Conservation (phyloP, 2,797 vertebrate species). For the Luscinia luscinia region DNA sequence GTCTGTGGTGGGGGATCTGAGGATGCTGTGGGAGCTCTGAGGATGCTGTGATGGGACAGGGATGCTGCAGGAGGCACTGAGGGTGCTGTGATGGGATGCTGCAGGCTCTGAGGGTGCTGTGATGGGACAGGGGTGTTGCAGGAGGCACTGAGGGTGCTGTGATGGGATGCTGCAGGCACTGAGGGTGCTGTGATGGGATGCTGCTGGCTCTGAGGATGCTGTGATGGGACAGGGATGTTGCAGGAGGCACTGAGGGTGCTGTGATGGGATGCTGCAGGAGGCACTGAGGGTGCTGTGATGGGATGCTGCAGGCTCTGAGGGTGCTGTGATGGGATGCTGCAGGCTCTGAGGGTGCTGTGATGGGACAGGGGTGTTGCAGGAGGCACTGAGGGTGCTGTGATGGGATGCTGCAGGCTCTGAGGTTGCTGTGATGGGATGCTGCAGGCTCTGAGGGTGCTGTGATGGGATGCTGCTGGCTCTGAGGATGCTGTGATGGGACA, state of each 20-base stretch:
- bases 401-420: neutral
- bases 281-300: neutral
- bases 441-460: neutral
- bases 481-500: too few species aligned
- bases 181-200: neutral
- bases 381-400: neutral
- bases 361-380: too few species aligned
- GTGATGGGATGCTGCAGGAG: too few species aligned
- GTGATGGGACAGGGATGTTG: too few species aligned
- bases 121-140: neutral
- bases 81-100: neutral
- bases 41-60: neutral
- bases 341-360: too few species aligned
- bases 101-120: too few species aligned
- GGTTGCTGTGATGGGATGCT: neutral
- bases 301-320: too few species aligned
- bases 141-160: too few species aligned
- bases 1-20: neutral
- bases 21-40: neutral
- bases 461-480: neutral
- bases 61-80: neutral
- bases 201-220: neutral
- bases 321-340: neutral
- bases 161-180: neutral
- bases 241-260: too few species aligned